phyloP scores from a whole-genome alignment of 2,888 invertebrate genomes.

The Acholoe squamosa region DNA sequence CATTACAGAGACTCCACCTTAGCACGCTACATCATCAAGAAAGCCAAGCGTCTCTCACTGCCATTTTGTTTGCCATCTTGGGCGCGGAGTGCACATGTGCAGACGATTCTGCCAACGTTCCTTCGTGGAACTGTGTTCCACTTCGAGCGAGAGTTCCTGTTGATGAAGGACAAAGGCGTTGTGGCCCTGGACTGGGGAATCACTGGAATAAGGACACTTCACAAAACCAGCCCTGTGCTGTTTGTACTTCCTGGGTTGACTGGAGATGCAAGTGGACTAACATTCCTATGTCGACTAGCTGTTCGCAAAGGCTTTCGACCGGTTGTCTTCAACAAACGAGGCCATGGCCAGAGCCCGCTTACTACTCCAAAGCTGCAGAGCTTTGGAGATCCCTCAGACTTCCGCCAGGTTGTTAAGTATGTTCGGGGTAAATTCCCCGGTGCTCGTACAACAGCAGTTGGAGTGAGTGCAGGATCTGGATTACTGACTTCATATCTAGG shows the following conservation, averaged over 20 bases:
- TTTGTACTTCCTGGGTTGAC: slow-evolving; percentile 76
- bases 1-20: slow-evolving; percentile 77
- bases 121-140: slow-evolving; percentile 66
- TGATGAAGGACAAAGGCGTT: slow-evolving; percentile 78
- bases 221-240: slow-evolving; percentile 73
- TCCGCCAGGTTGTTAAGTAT: slow-evolving; percentile 77
- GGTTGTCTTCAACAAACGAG: slow-evolving; percentile 78
- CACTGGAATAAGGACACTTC: slow-evolving; percentile 62
- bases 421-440: slow-evolving; percentile 73
- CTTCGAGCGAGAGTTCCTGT: slow-evolving; percentile 76
- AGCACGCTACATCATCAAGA: slow-evolving; percentile 75
- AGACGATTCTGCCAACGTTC: slow-evolving; percentile 74
- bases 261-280: slow-evolving; percentile 72
- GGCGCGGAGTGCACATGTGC: slow-evolving; percentile 76
- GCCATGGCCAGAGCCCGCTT: slow-evolving; percentile 75
- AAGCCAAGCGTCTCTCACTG: slow-evolving; percentile 74
- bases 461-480: slow-evolving; percentile 76
- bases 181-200: slow-evolving; percentile 79
- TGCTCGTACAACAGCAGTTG: slow-evolving; percentile 75
- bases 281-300: slow-evolving; percentile 72
- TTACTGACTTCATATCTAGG: slow-evolving; percentile 79
- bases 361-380: slow-evolving; percentile 77
- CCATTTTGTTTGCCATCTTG: slow-evolving; percentile 75
- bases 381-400: slow-evolving; percentile 78
- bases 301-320: slow-evolving; percentile 74